phyloP scores from a whole-genome alignment of 2,797 vertebrate species.

The Semaprochilodus insignis region DNA sequence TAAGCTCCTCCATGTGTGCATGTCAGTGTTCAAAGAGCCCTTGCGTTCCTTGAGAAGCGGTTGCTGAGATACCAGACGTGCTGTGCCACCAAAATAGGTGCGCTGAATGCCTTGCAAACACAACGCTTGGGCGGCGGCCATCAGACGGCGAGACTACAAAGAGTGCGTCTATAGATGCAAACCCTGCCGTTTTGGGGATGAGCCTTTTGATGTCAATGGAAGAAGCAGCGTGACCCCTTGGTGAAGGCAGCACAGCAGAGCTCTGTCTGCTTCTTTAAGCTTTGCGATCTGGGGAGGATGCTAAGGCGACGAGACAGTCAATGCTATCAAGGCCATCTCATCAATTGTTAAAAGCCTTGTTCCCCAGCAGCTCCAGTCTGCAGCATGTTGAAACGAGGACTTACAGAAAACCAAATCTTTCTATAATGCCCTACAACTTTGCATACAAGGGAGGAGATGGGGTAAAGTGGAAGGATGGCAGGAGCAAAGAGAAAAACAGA shows the following conservation, averaged over 20 bases:
- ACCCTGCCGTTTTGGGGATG: constrained; percentile 5
- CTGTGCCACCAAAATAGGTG: constrained; percentile 2
- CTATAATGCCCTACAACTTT: not conserved
- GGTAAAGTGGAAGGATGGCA: not conserved
- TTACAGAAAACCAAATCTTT: not conserved
- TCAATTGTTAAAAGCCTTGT: constrained; percentile 33
- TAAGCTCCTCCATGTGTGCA: not conserved
- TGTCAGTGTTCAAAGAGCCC: constrained; percentile 1
- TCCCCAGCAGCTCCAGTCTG: not conserved
- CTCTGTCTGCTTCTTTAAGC: constrained; percentile 12
- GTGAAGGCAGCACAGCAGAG: constrained; percentile 13
- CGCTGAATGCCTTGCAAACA: constrained; percentile 17
- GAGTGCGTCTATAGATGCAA: not conserved
- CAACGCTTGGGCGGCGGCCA: constrained; percentile 4
- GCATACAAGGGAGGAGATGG: not conserved
- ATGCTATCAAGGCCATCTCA: constrained; percentile 39
- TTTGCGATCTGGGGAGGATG: constrained; percentile 10
- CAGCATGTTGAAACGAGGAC: not conserved
- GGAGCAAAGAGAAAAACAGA: not conserved
- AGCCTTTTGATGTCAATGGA: constrained; percentile 23
- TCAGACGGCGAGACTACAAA: constrained; percentile 8
- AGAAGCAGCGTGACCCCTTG: constrained; percentile 4
- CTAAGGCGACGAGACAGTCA: constrained; percentile 14
- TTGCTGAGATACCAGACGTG: constrained; percentile 38
- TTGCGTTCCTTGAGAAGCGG: constrained; percentile 19